Percentiles rank a stretch among this genome's conserved stretches.
phyloP scores from a whole-genome alignment of 1,140 invertebrate genomes.

The Drosophila watanabei region DNA sequence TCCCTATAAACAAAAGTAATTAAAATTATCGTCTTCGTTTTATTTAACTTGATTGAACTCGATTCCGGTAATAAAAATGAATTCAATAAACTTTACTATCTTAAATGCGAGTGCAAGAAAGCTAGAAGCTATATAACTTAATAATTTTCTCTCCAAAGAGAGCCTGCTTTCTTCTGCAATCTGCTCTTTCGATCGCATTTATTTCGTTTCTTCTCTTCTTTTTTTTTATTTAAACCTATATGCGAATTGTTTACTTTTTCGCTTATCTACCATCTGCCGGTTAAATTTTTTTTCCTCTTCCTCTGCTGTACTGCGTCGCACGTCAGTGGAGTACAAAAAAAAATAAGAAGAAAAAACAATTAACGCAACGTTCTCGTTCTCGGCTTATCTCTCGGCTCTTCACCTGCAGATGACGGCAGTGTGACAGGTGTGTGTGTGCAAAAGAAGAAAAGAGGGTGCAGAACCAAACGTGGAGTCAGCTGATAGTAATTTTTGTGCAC shows the following conservation, averaged over 20 bases:
- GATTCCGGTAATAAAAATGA: slow-evolving; percentile 1
- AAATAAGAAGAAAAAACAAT: slow-evolving; percentile 26
- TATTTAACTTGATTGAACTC: not conserved
- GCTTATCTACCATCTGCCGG: slow-evolving; percentile 39
- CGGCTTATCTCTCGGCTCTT: slow-evolving; percentile 30
- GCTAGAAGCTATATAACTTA: not conserved
- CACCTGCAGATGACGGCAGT: slow-evolving; percentile 30
- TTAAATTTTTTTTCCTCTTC: slow-evolving; percentile 13
- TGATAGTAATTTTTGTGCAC: slow-evolving; percentile 61
- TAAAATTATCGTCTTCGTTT: not conserved
- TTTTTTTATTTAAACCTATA: not conserved
- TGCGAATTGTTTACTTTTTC: slow-evolving; percentile 25
- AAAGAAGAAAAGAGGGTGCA: slow-evolving; percentile 11
- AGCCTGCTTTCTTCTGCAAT: not conserved
- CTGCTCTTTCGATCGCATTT: not conserved
- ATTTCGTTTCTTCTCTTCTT: not conserved
- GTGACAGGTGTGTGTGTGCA: slow-evolving; percentile 46
- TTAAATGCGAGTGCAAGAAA: too few relatives aligned
- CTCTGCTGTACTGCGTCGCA: slow-evolving; percentile 20
- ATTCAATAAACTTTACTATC: not conserved
- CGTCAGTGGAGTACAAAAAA: slow-evolving; percentile 12
- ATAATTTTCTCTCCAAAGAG: too few relatives aligned
- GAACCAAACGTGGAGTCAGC: slow-evolving; percentile 59
- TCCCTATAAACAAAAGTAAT: slow-evolving; percentile 4
- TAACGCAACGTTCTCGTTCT: slow-evolving; percentile 32